Percentiles rank a stretch among this genome's conserved stretches.
Evolutionary conservation across 2,797 vertebrate species (phyloP).

Genomic region (Spinibarbus caldwelli): DNA sequence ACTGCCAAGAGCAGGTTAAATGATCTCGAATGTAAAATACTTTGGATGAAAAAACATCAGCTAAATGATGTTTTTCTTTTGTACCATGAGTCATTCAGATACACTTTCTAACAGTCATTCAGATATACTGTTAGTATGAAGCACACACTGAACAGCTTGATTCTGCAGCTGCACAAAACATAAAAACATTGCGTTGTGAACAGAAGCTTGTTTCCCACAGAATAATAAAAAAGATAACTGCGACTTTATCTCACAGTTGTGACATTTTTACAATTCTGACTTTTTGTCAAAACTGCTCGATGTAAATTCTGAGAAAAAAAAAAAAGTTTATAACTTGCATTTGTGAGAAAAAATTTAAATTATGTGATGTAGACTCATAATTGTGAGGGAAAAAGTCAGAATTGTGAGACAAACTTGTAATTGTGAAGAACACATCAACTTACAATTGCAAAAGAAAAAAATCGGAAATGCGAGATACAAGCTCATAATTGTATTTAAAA

Average conservation of each 20-base stretch:
- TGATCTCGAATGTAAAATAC: neutral
- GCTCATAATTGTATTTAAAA: neutral
- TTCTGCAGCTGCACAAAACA: neutral
- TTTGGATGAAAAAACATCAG: neutral
- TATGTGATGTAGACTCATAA: neutral
- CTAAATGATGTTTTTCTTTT: neutral
- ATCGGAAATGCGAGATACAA: neutral
- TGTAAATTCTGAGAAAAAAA: too few relatives aligned
- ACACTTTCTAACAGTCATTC: conserved; percentile 2
- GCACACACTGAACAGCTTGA: neutral
- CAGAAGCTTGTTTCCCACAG: neutral
- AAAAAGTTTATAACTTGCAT: too few relatives aligned
- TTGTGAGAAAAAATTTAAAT: neutral
- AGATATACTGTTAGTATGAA: neutral
- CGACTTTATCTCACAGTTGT: neutral
- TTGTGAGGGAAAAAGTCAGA: too few relatives aligned
- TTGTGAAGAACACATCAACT: too few relatives aligned
- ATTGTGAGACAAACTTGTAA: too few relatives aligned
- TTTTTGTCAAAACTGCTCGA: neutral
- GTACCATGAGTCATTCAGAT: conserved; percentile 11
- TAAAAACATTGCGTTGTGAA: neutral
- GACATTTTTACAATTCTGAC: neutral
- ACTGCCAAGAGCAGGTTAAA: neutral
- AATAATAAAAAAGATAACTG: neutral
- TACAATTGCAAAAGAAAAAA: too few relatives aligned